Evolutionary conservation across 2,797 vertebrate species (phyloP).

Genomic region (Hafferia zeledoni): DNA sequence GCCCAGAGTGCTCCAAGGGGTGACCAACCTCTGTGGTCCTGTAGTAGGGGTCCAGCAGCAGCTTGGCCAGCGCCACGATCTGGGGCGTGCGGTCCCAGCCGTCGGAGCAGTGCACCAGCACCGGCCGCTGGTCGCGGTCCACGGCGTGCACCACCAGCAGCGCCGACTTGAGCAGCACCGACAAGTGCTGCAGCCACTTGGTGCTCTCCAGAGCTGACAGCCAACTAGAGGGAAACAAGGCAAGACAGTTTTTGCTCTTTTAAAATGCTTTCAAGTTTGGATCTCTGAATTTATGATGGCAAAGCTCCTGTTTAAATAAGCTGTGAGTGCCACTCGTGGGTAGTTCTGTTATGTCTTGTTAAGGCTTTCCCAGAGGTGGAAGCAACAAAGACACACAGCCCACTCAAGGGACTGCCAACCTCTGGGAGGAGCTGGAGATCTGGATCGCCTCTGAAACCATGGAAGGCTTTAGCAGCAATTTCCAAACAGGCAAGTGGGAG

Average conservation of each 20-base stretch:
- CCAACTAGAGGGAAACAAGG: slow-evolving; percentile 83
- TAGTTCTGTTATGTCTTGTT: fast-evolving
- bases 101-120: slow-evolving; percentile 95
- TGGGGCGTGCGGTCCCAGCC: slow-evolving; percentile 99
- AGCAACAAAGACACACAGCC: background rate
- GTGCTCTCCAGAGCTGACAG: slow-evolving; percentile 97
- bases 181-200: slow-evolving; percentile 97
- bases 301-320: background rate
- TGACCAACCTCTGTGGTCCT: slow-evolving; percentile 91
- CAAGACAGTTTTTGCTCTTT: slow-evolving; percentile 34
- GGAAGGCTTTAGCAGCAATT: background rate
- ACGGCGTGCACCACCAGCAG: slow-evolving; percentile 91
- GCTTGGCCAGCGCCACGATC: slow-evolving; percentile 93
- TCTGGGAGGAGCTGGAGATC: background rate
- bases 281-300: background rate
- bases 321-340: background rate
- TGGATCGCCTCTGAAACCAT: background rate
- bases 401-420: background rate
- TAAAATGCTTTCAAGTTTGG: background rate
- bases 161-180: slow-evolving; percentile 92
- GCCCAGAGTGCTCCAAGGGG: background rate
- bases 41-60: slow-evolving; percentile 95
- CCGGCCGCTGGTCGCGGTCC: slow-evolving; percentile 91
- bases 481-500: background rate
- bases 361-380: background rate